phyloP scores from a whole-genome alignment of 1,140 invertebrate species.

The Penaeus japonicus region DNA sequence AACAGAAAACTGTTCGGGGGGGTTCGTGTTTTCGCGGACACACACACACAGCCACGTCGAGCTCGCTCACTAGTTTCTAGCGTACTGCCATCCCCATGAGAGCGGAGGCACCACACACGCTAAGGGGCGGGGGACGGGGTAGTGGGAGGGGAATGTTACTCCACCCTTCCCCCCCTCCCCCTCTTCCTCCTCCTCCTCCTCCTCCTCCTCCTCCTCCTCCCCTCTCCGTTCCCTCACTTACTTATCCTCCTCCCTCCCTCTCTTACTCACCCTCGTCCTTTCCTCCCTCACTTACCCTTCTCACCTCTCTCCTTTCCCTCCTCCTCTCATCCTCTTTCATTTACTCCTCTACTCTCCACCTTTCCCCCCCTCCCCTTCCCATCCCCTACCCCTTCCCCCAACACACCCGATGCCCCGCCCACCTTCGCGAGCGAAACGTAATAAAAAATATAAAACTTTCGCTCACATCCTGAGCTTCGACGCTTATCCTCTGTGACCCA shows the following conservation, averaged over 20 bases:
- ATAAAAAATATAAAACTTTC: too few relatives aligned
- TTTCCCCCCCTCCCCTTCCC: too few relatives aligned
- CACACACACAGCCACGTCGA: conserved; percentile 26
- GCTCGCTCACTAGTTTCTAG: conserved; percentile 35
- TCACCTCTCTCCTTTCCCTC: background rate
- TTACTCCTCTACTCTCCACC: too few relatives aligned
- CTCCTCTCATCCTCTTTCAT: too few relatives aligned
- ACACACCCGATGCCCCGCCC: too few relatives aligned
- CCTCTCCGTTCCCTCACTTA: background rate
- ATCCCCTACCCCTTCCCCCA: too few relatives aligned
- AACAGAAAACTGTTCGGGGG: background rate
- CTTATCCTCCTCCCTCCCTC: background rate
- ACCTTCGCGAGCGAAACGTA: too few relatives aligned
- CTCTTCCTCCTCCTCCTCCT: background rate
- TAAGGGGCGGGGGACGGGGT: background rate
- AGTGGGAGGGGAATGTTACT: background rate
- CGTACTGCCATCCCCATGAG: conserved; percentile 4
- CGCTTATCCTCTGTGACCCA: too few relatives aligned
- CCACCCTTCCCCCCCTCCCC: background rate
- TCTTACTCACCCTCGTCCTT: background rate
- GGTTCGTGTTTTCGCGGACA: background rate
- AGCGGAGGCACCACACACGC: background rate
- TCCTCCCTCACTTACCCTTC: background rate
- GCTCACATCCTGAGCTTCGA: too few relatives aligned
- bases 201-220: background rate